A percentile compares a stretch with the other conserved stretches of the same genome.
Conservation (phyloP, 2,113 vertebrate genomes). For the Cynocephalus volans region DNA sequence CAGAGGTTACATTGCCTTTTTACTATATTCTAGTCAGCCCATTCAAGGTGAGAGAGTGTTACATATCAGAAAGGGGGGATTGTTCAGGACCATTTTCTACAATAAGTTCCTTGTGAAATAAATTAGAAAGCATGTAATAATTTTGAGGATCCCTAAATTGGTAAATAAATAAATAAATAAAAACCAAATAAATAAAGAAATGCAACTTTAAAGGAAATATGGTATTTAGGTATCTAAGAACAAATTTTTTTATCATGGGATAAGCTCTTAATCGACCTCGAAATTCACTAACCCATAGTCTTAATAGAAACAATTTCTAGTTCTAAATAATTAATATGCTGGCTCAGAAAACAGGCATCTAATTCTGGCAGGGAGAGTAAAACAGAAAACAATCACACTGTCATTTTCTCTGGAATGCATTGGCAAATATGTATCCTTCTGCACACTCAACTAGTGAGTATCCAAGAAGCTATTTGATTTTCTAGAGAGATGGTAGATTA, state of each 20-base stretch:
- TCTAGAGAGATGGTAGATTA: conserved; percentile 7
- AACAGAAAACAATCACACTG: neutral
- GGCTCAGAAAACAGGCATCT: conserved; percentile 44
- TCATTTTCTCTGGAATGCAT: neutral
- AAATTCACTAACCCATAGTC: neutral
- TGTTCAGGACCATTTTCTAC: neutral
- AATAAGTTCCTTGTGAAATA: neutral
- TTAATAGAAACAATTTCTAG: conserved; percentile 14
- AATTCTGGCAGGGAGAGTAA: neutral
- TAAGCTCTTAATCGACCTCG: conserved; percentile 22
- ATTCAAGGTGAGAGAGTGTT: neutral
- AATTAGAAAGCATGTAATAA: neutral
- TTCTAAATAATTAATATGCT: conserved; percentile 41
- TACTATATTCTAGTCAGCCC: no score
- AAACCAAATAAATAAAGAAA: neutral
- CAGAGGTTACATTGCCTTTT: neutral
- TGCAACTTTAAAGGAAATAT: neutral
- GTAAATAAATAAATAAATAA: neutral
- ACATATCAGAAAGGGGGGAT: neutral
- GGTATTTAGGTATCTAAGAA: neutral
- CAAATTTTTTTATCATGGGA: neutral
- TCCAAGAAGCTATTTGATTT: neutral
- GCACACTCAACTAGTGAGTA: neutral
- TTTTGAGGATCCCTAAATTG: neutral
- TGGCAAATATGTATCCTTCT: neutral